Conservation (phyloP, 2,113 vertebrate species). For the Dicentrarchus labrax region DNA sequence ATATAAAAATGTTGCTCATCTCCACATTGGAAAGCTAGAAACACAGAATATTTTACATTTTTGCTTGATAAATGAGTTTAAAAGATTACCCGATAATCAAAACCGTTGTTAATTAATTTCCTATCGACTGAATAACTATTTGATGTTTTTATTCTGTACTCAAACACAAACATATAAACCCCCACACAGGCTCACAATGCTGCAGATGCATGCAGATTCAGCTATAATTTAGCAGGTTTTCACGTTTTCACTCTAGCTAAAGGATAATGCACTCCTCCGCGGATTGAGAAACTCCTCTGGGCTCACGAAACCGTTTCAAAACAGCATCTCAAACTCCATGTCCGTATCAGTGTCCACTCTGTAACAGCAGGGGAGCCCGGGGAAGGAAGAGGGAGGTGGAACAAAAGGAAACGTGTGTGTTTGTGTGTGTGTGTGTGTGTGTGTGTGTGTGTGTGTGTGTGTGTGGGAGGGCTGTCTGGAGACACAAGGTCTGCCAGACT, state of each 20-base stretch:
- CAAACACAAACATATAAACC: not conserved
- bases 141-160: not conserved
- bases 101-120: too few species aligned
- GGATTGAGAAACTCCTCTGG: not conserved
- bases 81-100: not conserved
- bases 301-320: not conserved
- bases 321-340: slow-evolving; percentile 2
- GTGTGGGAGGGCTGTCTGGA: slow-evolving; percentile 62
- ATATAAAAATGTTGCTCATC: not conserved
- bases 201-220: not conserved
- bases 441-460: slow-evolving; percentile 33
- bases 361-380: slow-evolving; percentile 45
- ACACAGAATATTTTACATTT: too few species aligned
- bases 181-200: not conserved
- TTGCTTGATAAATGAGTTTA: not conserved
- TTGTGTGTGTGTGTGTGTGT: slow-evolving; percentile 47
- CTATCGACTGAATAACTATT: not conserved
- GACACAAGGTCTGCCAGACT: slow-evolving; percentile 65
- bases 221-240: not conserved
- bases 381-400: slow-evolving; percentile 47
- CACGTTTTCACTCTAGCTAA: not conserved
- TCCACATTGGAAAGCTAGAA: not conserved
- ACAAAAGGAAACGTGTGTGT: slow-evolving; percentile 46
- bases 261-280: not conserved
- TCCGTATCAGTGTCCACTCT: slow-evolving; percentile 36